Evolutionary conservation across 2,888 invertebrate species (phyloP).

Genomic region (Leptinotarsa rubiginosa): DNA sequence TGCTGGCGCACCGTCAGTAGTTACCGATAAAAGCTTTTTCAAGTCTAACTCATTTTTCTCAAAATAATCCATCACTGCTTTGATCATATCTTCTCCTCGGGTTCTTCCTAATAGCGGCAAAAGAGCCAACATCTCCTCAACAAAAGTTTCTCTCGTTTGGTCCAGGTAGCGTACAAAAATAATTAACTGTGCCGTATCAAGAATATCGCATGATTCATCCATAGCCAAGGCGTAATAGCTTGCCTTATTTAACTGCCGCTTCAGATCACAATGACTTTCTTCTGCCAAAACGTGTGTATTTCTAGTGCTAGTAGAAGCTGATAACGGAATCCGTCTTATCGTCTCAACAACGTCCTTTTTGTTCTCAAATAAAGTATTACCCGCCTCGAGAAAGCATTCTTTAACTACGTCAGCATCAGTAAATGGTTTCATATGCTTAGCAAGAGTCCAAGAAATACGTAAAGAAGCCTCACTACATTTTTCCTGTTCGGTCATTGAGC

Average conservation of each 20-base stretch:
- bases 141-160: conserved; percentile 24
- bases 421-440: no score
- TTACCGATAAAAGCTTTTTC: conserved; percentile 20
- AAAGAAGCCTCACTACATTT: no score
- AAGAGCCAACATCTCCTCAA: conserved; percentile 15
- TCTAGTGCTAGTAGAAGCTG: conserved; percentile 23
- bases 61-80: conserved; percentile 22
- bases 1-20: conserved; percentile 19
- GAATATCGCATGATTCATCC: conserved; percentile 16
- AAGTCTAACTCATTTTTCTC: conserved; percentile 15
- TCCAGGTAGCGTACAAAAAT: conserved; percentile 24
- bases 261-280: conserved; percentile 28
- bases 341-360: conserved; percentile 28
- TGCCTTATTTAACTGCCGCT: conserved; percentile 25
- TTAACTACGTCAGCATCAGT: no score
- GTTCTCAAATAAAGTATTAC: conserved; percentile 20
- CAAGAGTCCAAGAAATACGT: no score
- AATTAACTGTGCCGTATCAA: conserved; percentile 7
- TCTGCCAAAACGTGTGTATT: conserved; percentile 22
- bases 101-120: conserved; percentile 24
- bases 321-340: conserved; percentile 8
- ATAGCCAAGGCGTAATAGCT: conserved; percentile 28
- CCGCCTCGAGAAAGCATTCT: no score
- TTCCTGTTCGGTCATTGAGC: no score
- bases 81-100: conserved; percentile 20